Evolutionary conservation across 2,113 vertebrate species (phyloP).

Genomic region (Pteruthius melanotis): DNA sequence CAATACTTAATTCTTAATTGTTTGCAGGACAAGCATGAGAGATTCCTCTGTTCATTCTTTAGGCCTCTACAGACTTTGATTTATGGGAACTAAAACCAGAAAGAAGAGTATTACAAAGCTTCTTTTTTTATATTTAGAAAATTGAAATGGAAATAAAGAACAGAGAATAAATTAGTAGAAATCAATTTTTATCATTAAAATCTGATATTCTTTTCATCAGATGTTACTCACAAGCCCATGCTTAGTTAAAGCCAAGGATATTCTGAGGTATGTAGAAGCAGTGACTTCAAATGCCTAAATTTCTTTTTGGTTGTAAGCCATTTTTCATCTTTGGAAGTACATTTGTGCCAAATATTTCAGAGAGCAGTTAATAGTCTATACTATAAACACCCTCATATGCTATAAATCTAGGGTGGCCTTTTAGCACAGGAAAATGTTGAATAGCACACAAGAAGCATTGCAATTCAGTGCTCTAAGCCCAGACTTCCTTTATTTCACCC

Average conservation of each 20-base stretch:
- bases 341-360: conserved; percentile 8
- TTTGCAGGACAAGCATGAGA: neutral
- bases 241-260: neutral
- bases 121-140: neutral
- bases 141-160: neutral
- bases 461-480: neutral
- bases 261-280: neutral
- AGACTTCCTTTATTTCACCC: neutral
- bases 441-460: neutral
- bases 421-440: neutral
- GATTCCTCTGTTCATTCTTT: neutral
- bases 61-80: neutral
- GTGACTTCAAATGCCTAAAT: neutral
- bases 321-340: conserved; percentile 8
- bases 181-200: neutral
- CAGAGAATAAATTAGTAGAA: neutral
- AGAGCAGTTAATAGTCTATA: neutral
- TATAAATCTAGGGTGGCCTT: conserved; percentile 24
- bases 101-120: neutral
- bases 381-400: neutral
- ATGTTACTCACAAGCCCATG: neutral
- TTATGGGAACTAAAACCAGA: neutral
- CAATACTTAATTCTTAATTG: neutral
- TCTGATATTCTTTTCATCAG: neutral
- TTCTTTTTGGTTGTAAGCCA: neutral